phyloP scores from a whole-genome alignment of 2,888 invertebrate species.

The Lysandra bellargus region DNA sequence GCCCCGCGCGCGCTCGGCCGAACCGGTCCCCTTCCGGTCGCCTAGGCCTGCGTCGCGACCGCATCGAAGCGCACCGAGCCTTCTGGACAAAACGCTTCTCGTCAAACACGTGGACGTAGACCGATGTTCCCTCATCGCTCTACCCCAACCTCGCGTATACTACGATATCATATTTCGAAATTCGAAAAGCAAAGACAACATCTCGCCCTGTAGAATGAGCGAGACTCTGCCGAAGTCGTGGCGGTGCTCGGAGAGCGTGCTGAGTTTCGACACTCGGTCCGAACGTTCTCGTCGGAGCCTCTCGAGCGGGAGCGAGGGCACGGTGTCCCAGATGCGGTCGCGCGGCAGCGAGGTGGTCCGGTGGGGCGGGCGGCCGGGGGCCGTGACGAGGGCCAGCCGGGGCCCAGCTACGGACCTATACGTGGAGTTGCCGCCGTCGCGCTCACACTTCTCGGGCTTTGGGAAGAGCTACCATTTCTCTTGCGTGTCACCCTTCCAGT shows the following conservation, averaged over 20 bases:
- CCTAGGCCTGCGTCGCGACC: conserved; percentile 56
- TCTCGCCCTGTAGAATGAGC: conserved; percentile 64
- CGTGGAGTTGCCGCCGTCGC: conserved; percentile 73
- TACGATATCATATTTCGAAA: conserved; percentile 66
- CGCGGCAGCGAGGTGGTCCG: conserved; percentile 68
- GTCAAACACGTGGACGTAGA: conserved; percentile 68
- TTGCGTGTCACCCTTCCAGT: conserved; percentile 77
- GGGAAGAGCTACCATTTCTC: conserved; percentile 79
- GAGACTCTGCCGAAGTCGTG: conserved; percentile 69
- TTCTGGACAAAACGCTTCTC: conserved; percentile 70
- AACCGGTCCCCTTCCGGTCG: conserved; percentile 57
- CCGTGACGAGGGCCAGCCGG: conserved; percentile 78
- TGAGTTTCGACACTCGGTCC: conserved; percentile 59
- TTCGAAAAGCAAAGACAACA: conserved; percentile 50
- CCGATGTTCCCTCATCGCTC: conserved; percentile 73
- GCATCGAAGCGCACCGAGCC: conserved; percentile 63
- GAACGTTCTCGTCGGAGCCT: conserved; percentile 59
- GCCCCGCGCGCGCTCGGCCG: conserved; percentile 78
- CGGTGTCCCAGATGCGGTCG: conserved; percentile 43
- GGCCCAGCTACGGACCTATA: conserved; percentile 73
- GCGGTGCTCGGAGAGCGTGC: conserved; percentile 70
- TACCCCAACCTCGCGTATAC: conserved; percentile 67
- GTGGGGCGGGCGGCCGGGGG: conserved; percentile 73
- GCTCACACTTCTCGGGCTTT: conserved; percentile 76
- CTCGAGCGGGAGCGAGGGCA: conserved; percentile 48